Evolutionary conservation across 2,888 invertebrate genomes (phyloP).

Genomic region (Autographa gamma): DNA sequence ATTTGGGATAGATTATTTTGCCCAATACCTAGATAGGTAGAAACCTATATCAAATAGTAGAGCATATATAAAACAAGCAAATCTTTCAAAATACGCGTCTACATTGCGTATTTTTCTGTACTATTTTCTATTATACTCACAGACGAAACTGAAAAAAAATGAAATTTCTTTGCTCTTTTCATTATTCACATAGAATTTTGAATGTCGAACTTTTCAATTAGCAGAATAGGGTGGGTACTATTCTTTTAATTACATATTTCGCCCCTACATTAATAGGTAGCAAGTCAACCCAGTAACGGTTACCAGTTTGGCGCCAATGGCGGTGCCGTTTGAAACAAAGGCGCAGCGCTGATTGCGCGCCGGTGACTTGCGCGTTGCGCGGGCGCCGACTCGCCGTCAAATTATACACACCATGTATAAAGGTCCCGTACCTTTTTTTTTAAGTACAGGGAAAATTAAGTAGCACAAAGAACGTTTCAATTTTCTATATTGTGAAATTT

Average conservation of each 20-base stretch:
- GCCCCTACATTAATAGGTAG: slow-evolving; percentile 50
- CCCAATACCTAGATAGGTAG: too few species aligned
- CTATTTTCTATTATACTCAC: too few species aligned
- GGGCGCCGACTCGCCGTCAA: slow-evolving; percentile 66
- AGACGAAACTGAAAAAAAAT: too few species aligned
- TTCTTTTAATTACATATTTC: slow-evolving; percentile 46
- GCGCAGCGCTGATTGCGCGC: slow-evolving; percentile 76
- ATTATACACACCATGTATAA: slow-evolving; percentile 58
- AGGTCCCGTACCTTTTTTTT: slow-evolving; percentile 62
- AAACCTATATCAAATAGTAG: too few species aligned
- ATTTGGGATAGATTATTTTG: too few species aligned
- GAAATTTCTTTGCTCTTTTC: too few species aligned
- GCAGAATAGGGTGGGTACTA: neutral
- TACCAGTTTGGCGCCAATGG: slow-evolving; percentile 67
- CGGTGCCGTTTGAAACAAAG: slow-evolving; percentile 77
- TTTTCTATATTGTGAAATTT: slow-evolving; percentile 33
- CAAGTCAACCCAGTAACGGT: slow-evolving; percentile 33
- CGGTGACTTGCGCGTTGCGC: slow-evolving; percentile 78
- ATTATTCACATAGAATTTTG: too few species aligned
- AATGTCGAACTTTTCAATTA: too few species aligned
- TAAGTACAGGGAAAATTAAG: slow-evolving; percentile 28
- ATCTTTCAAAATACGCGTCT: too few species aligned
- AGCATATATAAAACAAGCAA: too few species aligned
- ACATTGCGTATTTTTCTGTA: too few species aligned
- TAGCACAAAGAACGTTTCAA: slow-evolving; percentile 44